Evolutionary conservation across 1,140 invertebrate genomes (phyloP).

Genomic region (Olivierus martensii): DNA sequence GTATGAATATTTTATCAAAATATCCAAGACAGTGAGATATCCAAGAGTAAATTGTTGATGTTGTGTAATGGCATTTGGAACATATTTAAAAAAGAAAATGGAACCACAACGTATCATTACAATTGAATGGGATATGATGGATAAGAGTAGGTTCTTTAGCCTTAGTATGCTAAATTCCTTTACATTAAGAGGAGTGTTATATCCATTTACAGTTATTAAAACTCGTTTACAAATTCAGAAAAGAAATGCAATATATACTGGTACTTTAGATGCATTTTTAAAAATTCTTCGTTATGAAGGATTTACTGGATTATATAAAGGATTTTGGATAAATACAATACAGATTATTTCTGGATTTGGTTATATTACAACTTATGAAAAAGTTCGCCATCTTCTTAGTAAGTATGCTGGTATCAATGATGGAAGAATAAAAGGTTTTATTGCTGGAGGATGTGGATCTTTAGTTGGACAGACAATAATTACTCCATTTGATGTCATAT

Average conservation of each 20-base stretch:
- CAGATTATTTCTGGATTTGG: conserved; percentile 54
- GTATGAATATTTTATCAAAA: too few species aligned
- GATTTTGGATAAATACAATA: conserved; percentile 58
- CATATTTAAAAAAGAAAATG: too few species aligned
- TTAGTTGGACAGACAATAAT: conserved; percentile 88
- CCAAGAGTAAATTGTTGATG: too few species aligned
- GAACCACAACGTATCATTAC: conserved; percentile 42
- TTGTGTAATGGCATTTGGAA: too few species aligned
- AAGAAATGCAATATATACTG: conserved; percentile 63
- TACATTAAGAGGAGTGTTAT: conserved; percentile 73
- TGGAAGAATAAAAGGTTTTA: conserved; percentile 48
- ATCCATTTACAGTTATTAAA: conserved; percentile 93
- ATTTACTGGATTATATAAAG: conserved; percentile 70
- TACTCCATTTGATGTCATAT: conserved; percentile 90
- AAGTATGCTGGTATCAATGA: conserved; percentile 43
- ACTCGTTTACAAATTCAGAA: conserved; percentile 85
- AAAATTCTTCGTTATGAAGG: conserved; percentile 87
- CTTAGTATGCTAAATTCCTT: conserved; percentile 77
- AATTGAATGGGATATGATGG: conserved; percentile 99
- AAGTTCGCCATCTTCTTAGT: conserved; percentile 62
- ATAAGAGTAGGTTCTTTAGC: conserved; percentile 84
- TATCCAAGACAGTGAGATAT: too few species aligned
- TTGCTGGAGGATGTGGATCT: conserved; percentile 66
- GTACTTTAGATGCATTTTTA: conserved; percentile 76
- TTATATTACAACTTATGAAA: conserved; percentile 95